Conservation (phyloP, 2,113 vertebrate genomes). For the Charina bottae region DNA sequence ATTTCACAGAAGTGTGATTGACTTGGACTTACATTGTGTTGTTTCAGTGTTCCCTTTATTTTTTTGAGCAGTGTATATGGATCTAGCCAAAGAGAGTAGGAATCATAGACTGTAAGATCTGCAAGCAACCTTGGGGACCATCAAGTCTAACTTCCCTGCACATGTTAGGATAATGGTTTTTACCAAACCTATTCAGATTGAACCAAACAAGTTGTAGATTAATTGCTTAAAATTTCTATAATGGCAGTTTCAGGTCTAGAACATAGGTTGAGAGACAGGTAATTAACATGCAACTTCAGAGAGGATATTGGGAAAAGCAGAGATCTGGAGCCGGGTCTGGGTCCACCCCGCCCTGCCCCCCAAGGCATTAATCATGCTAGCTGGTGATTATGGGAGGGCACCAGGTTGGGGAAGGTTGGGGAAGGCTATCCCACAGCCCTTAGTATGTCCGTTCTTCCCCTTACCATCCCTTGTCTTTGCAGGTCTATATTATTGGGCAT, state of each 20-base stretch:
- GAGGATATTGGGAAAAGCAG: neutral
- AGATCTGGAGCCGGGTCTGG: neutral
- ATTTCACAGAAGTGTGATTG: too few species aligned
- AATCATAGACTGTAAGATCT: neutral
- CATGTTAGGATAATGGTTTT: neutral
- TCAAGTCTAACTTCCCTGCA: neutral
- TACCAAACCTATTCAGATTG: neutral
- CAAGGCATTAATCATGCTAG: neutral
- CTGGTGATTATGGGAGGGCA: neutral
- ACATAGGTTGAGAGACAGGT: neutral
- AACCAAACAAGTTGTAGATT: neutral
- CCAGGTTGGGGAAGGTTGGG: neutral
- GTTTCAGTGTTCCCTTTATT: too few species aligned
- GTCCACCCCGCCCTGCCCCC: neutral
- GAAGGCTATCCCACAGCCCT: neutral
- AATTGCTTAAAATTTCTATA: neutral
- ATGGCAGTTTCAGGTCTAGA: neutral
- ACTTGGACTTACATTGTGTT: too few species aligned
- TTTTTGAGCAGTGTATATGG: too few species aligned
- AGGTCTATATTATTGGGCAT: slow-evolving; percentile 93
- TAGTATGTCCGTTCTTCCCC: neutral
- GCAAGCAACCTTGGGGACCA: neutral
- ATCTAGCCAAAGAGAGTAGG: neutral
- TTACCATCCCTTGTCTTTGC: neutral
- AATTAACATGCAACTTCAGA: neutral